phyloP scores from a whole-genome alignment of 2,888 invertebrate species.

The Pomacea canaliculata region DNA sequence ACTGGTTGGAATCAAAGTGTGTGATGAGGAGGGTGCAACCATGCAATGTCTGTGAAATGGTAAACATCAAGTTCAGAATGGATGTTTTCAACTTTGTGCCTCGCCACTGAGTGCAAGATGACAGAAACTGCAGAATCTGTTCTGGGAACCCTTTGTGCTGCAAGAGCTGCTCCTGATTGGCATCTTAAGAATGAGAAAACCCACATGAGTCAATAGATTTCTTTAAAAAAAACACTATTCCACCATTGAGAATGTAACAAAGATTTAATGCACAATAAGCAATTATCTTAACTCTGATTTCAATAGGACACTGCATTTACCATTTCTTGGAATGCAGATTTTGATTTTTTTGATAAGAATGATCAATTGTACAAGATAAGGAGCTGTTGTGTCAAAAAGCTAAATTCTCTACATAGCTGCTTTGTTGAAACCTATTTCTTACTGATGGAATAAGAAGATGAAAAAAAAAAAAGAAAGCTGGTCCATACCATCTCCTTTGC shows the following conservation, averaged over 20 bases:
- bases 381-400: no score
- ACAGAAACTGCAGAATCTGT: constrained; percentile 46
- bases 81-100: constrained; percentile 46
- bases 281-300: not conserved
- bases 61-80: constrained; percentile 49
- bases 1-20: constrained; percentile 53
- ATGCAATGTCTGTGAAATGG: constrained; percentile 47
- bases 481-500: constrained; percentile 60
- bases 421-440: no score
- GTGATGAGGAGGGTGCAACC: constrained; percentile 48
- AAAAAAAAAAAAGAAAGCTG: no score
- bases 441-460: no score
- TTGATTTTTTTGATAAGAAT: no score
- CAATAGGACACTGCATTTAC: not conserved
- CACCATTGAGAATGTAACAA: not conserved
- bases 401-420: no score
- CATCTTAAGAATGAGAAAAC: constrained; percentile 33
- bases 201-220: not conserved
- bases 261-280: not conserved
- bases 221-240: not conserved
- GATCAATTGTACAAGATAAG: no score
- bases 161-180: constrained; percentile 48
- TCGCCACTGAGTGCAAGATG: constrained; percentile 50
- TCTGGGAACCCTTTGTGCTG: constrained; percentile 39
- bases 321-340: not conserved